Base-by-base conservation (phyloP, 2,113 vertebrate species). In the Pantherophis guttatus region DNA sequence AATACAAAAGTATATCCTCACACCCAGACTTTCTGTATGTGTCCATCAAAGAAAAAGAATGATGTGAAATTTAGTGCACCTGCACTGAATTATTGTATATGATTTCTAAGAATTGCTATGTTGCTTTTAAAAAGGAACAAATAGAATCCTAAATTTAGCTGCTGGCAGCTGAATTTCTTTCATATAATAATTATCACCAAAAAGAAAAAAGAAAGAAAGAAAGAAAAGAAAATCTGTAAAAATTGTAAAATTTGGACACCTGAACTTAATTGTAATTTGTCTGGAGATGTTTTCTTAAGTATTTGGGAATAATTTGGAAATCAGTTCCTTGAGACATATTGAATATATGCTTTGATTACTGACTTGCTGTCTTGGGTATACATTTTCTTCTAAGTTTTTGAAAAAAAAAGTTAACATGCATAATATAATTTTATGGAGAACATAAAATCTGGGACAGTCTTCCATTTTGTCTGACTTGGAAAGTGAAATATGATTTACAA, bases 401-500 rank as follows among this genome's bases (percentile, higher is more conserved):
- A 44, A 70, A 23, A 70, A 23, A 89, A 90, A 85, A 44, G 4
- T 65, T 53, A 86, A 3, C 26, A n/a, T 89, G 26, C 58, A 39
- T 59, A 94, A 12, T 13, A 88, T 90, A 90, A 48, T 86, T 24
- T 90, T 9, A 53, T n/a, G 9, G 24, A 87, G 0, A 81, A 0
- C 2, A 86, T 21, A 65, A n/a, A 81, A 62, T 91, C 13, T 62
- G 26, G 91, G 5, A 12, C 6, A 89, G 1, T 54, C 52, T n/a
- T 92, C 12, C 48, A 94, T 93, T 91, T 91, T 81, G 87, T 93
- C 94, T 91, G 57, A 5, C 1, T 50, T 58, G 2, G 3, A 59
- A 62, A 93, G 24, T n/a, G 59, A 62, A 93, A 58, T 29, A 53
- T 87, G 93, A 88, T 94, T 95, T 97, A 88, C 75, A 93, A 75